Conservation (phyloP, 2,888 invertebrate genomes). For the Athalia circularis region DNA sequence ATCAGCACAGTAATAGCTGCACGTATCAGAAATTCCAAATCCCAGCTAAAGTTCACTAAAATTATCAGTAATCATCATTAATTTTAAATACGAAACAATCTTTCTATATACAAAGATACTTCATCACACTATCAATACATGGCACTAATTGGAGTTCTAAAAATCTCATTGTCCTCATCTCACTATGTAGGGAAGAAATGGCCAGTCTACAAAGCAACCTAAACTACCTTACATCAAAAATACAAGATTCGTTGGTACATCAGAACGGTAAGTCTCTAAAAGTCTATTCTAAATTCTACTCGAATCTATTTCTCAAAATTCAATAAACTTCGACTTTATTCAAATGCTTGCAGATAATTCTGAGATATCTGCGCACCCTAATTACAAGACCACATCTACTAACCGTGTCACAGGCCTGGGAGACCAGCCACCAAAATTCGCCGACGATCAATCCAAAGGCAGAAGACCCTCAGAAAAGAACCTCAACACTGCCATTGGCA, state of each 20-base stretch:
- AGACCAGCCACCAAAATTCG: no score
- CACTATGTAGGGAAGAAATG: conserved; percentile 82
- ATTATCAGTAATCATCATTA: no score
- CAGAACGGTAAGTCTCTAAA: conserved; percentile 60
- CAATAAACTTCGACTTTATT: background rate
- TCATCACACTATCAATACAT: no score
- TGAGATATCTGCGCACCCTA: no score
- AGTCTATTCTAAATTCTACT: background rate
- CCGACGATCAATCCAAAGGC: no score
- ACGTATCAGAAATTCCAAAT: conserved; percentile 46
- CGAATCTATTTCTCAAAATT: background rate
- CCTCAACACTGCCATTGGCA: no score
- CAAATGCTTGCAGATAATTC: background rate
- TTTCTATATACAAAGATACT: no score
- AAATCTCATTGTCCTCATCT: conserved; percentile 45
- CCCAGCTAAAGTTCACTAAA: background rate
- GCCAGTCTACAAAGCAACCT: conserved; percentile 88
- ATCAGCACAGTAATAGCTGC: conserved; percentile 68
- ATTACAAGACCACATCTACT: no score
- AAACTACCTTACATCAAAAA: conserved; percentile 79
- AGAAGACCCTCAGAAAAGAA: no score
- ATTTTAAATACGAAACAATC: background rate
- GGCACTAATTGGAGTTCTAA: no score
- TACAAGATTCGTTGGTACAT: conserved; percentile 62
- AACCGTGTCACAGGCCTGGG: no score